Evolutionary conservation across 2,113 vertebrate species (phyloP).

Genomic region (Junco hyemalis): DNA sequence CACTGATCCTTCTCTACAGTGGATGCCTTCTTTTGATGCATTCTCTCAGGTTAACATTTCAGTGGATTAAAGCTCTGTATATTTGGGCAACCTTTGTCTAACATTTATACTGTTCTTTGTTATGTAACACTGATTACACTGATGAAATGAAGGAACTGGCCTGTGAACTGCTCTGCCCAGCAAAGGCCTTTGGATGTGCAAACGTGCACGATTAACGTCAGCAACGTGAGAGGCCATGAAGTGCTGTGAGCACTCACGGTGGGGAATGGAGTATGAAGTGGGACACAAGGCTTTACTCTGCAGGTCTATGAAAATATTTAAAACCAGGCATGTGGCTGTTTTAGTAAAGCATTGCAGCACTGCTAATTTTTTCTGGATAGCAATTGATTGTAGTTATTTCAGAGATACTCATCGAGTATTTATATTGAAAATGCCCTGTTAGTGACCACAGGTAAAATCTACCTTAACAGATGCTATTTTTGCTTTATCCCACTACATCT

Average conservation of each 20-base stretch:
- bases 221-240: background rate
- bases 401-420: background rate
- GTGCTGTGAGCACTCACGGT: background rate
- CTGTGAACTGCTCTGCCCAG: background rate
- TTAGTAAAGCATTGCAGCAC: background rate
- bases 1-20: background rate
- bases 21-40: background rate
- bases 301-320: background rate
- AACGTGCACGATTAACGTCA: background rate
- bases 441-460: background rate
- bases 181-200: background rate
- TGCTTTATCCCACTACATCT: background rate
- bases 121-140: background rate
- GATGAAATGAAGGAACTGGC: background rate
- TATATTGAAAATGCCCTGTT: background rate
- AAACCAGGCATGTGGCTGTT: background rate
- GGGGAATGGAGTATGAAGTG: background rate
- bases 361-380: background rate
- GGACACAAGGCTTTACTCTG: background rate
- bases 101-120: background rate
- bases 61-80: background rate
- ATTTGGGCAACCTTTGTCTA: conserved; percentile 18
- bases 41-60: background rate
- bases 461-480: background rate
- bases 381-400: background rate